A percentile compares a stretch with the other conserved stretches of the same genome.
Evolutionary conservation across 1,140 invertebrate genomes (phyloP).

Genomic region (Ptiloglossa arizonensis): DNA sequence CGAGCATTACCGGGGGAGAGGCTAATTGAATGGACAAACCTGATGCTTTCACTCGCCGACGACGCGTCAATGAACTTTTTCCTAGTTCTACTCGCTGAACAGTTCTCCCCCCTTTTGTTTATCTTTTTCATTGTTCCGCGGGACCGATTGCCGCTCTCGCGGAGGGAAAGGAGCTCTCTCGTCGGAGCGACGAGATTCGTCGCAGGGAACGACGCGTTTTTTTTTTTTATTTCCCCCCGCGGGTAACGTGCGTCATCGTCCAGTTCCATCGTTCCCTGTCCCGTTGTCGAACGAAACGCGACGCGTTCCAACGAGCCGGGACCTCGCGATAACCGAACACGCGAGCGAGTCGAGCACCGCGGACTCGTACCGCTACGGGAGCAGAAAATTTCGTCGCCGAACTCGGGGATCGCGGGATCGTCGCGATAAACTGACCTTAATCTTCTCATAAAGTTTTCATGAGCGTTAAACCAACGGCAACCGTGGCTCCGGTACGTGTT

Average conservation of each 20-base stretch:
- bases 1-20: not conserved
- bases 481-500: not conserved
- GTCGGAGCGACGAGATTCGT: not conserved
- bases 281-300: too few species aligned
- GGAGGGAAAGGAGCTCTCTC: slow-evolving; percentile 1
- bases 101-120: not conserved
- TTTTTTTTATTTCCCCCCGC: too few species aligned
- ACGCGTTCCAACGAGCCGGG: too few species aligned
- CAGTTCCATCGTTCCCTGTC: not conserved
- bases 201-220: not conserved
- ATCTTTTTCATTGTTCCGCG: not conserved
- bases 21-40: slow-evolving; percentile 38
- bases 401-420: not conserved
- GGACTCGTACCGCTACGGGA: too few species aligned
- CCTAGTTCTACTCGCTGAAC: not conserved
- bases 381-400: not conserved
- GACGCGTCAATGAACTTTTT: slow-evolving; percentile 18
- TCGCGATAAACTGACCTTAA: slow-evolving; percentile 31
- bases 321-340: not conserved
- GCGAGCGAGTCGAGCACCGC: too few species aligned
- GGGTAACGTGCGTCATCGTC: not conserved
- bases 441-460: slow-evolving; percentile 42
- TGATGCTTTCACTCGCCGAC: slow-evolving; percentile 2
- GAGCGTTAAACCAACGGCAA: slow-evolving; percentile 8
- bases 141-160: not conserved